Evolutionary conservation across 2,888 invertebrate species (phyloP).

Genomic region (Dynastes tityus): DNA sequence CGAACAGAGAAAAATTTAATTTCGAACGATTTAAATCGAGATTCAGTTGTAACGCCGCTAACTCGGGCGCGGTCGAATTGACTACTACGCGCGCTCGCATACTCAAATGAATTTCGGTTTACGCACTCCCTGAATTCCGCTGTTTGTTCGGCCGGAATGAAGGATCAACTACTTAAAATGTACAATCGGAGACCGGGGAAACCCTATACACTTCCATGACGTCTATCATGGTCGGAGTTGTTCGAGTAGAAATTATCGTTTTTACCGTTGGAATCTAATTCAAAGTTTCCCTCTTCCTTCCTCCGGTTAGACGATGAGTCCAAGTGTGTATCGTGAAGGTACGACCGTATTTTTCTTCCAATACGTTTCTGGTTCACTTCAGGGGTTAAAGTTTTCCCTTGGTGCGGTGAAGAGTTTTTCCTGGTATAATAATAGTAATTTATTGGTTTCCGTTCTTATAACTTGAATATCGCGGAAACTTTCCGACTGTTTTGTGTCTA

Average conservation of each 20-base stretch:
- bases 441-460: not conserved
- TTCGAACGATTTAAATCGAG: conserved; percentile 31
- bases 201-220: conserved; percentile 36
- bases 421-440: conserved; percentile 10
- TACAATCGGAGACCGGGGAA: conserved; percentile 23
- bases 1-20: conserved; percentile 32
- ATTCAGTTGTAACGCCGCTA: conserved; percentile 33
- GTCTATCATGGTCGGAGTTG: conserved; percentile 37
- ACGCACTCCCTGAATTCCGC: conserved; percentile 31
- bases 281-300: conserved; percentile 22
- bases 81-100: conserved; percentile 20
- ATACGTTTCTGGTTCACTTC: not conserved
- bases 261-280: conserved; percentile 41
- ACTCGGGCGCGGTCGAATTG: conserved; percentile 29
- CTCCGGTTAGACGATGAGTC: not conserved
- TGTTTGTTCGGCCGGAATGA: conserved; percentile 40
- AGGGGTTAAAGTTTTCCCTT: conserved; percentile 11
- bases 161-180: conserved; percentile 45
- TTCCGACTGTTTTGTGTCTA: not conserved
- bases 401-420: not conserved
- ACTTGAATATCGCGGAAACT: not conserved
- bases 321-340: not conserved
- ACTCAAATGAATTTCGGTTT: conserved; percentile 34
- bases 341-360: conserved; percentile 7
- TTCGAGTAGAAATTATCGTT: conserved; percentile 43